Percentiles rank a stretch among this genome's conserved stretches.
Conservation (phyloP, 1,140 invertebrate species). For the Cheumatopsyche charites region DNA sequence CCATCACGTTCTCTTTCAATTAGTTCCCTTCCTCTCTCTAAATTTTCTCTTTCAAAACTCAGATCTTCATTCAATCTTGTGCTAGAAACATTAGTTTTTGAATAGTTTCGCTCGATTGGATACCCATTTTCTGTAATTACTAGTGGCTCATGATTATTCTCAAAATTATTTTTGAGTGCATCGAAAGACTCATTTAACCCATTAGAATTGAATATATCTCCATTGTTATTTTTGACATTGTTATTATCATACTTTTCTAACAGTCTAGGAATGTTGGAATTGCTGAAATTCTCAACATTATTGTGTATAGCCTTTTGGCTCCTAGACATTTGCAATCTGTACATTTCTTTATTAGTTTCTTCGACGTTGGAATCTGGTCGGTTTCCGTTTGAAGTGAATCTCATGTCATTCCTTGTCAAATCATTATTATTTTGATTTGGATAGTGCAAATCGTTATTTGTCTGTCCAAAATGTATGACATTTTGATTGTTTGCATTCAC, state of each 20-base stretch:
- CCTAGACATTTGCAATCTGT: slow-evolving; percentile 59
- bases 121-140: slow-evolving; percentile 55
- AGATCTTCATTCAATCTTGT: slow-evolving; percentile 49
- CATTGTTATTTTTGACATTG: slow-evolving; percentile 24
- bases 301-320: slow-evolving; percentile 60
- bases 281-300: slow-evolving; percentile 59
- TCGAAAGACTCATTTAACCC: slow-evolving; percentile 26
- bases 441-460: slow-evolving; percentile 23
- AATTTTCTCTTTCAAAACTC: slow-evolving; percentile 52
- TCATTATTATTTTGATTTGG: slow-evolving; percentile 34
- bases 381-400: background rate
- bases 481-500: slow-evolving; percentile 48
- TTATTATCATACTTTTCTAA: slow-evolving; percentile 46
- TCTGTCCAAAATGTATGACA: slow-evolving; percentile 59
- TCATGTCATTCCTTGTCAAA: slow-evolving; percentile 16
- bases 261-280: slow-evolving; percentile 54
- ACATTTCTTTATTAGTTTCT: slow-evolving; percentile 62
- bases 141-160: slow-evolving; percentile 35
- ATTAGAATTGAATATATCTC: slow-evolving; percentile 5
- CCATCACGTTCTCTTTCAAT: slow-evolving; percentile 54
- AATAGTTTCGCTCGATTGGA: slow-evolving; percentile 59
- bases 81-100: slow-evolving; percentile 59
- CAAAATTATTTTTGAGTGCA: slow-evolving; percentile 25
- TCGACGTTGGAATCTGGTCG: slow-evolving; percentile 60
- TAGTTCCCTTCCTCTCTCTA: slow-evolving; percentile 56